Conservation (phyloP, 2,888 invertebrate species). For the Eristalis intricaria region DNA sequence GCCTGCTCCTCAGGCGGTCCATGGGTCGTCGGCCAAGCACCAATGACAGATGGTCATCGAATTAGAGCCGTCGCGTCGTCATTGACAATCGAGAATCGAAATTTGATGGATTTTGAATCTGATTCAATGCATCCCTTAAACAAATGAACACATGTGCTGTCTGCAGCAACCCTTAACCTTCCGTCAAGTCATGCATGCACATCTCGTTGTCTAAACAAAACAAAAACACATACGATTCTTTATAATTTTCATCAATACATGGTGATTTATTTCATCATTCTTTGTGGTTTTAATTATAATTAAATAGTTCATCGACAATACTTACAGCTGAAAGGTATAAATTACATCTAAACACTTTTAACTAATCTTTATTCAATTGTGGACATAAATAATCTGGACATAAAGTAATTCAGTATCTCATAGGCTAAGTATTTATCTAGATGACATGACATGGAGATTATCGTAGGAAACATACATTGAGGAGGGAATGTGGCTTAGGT, state of each 20-base stretch:
- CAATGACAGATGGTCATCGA: too few species aligned
- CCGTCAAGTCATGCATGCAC: too few species aligned
- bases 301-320: conserved; percentile 24
- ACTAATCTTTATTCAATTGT: conserved; percentile 14
- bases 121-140: too few species aligned
- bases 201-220: too few species aligned
- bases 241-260: not conserved
- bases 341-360: conserved; percentile 33
- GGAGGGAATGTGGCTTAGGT: not conserved
- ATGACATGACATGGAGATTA: conserved; percentile 3
- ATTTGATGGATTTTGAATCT: too few species aligned
- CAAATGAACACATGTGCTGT: too few species aligned
- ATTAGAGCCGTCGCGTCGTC: too few species aligned
- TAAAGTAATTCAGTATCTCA: not conserved
- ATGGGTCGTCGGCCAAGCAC: too few species aligned
- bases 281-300: conserved; percentile 9
- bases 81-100: too few species aligned
- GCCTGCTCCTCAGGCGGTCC: too few species aligned
- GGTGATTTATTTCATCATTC: not conserved
- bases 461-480: not conserved
- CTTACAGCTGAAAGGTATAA: conserved; percentile 52
- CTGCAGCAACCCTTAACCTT: too few species aligned
- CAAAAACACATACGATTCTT: not conserved
- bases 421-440: not conserved
- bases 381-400: conserved; percentile 2